These are phyloP conservation scores for Aldabrachelys gigantea DNA, from an alignment of 2,113 vertebrate species.

Conservation along the genomic window DNA sequence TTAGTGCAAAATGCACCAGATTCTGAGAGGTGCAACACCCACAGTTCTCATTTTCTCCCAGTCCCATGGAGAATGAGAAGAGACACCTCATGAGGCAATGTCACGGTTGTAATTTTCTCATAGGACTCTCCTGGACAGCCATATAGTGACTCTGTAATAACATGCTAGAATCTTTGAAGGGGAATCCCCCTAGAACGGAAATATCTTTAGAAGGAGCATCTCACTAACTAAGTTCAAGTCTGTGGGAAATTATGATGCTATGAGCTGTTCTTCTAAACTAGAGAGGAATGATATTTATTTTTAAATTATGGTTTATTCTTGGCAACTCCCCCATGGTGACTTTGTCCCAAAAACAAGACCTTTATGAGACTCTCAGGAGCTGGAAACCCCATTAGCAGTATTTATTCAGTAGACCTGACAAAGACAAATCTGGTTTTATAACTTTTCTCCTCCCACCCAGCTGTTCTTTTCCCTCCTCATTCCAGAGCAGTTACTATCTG, in stretches of 20 bases:
- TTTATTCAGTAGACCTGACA: background rate
- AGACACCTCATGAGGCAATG: slow-evolving; percentile 60
- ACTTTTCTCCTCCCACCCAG: background rate
- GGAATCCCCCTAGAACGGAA: slow-evolving; percentile 63
- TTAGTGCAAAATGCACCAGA: background rate
- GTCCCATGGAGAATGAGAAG: slow-evolving; percentile 57
- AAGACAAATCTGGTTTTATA: background rate
- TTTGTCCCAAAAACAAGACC: slow-evolving; percentile 50
- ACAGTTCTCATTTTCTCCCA: background rate
- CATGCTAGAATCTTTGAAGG: slow-evolving; percentile 38
- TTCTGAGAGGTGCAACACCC: background rate
- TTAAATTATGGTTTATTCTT: slow-evolving; percentile 59
- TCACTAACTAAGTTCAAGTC: slow-evolving; percentile 19
- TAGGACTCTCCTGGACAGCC: slow-evolving; percentile 58
- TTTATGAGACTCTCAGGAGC: slow-evolving; percentile 59
- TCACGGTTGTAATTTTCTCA: slow-evolving; percentile 65
- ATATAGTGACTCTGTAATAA: slow-evolving; percentile 28
- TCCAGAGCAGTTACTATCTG: background rate
- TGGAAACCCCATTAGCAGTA: slow-evolving; percentile 16
- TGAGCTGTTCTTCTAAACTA: slow-evolving; percentile 55
- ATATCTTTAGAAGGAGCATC: slow-evolving; percentile 45
- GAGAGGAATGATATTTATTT: slow-evolving; percentile 63
- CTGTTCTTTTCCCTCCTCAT: background rate
- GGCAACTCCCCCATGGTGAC: slow-evolving; percentile 56
- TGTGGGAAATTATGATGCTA: slow-evolving; percentile 73